Evolutionary conservation across 2,113 vertebrate genomes (phyloP), one percentile per base, ranked within the genome.

Genomic region (Brachypteracias leptosomus): DNA sequence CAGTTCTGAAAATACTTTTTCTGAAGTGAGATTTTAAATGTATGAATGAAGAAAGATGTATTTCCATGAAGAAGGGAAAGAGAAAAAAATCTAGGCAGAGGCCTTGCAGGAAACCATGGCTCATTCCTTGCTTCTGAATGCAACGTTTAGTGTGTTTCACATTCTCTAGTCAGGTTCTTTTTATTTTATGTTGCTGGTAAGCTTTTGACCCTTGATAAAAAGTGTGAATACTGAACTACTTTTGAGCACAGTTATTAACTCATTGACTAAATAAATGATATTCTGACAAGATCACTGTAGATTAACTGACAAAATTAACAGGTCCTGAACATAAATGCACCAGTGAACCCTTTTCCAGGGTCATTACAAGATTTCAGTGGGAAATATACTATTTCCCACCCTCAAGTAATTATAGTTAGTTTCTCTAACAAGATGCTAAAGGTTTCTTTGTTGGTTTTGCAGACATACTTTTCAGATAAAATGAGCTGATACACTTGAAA

Each of bases 71-170:
- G 47, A 81, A 68, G 4, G 11, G 13, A 31, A 79, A 88, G 31
- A 33, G 18, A 36, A 75, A 85, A 84, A 71, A 61, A 26, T 38
- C 19, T 40, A 49, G 22, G 25, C 46, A 80, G 68, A 80, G 46
- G 29, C n/a, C 33, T 79, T 63, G 19, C 40, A 73, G 70, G 66
- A 94, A 94, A 72, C 25, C 3, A 13, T 89, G 70, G 68, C 40
- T 94, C 21, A 54, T 78, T 82, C 19, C 16, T 59, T 94, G 73
- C 96, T 95, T 95, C 78, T 92, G 82, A 94, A 49, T 63, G 6
- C 49, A 40, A 67, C 9, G 1, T 89, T 91, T 79, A 55, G 26
- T 93, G 66, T 81, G 47, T 75, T 92, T 89, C 52, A 74, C 16
- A 20, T 87, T 91, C 40, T 44, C 24, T 63, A 22, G 35, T 75